A percentile compares a stretch with the other conserved stretches of the same genome.
These are phyloP conservation scores for Bungarus multicinctus DNA, from an alignment of 2,113 vertebrate species.

Conservation along the genomic window DNA sequence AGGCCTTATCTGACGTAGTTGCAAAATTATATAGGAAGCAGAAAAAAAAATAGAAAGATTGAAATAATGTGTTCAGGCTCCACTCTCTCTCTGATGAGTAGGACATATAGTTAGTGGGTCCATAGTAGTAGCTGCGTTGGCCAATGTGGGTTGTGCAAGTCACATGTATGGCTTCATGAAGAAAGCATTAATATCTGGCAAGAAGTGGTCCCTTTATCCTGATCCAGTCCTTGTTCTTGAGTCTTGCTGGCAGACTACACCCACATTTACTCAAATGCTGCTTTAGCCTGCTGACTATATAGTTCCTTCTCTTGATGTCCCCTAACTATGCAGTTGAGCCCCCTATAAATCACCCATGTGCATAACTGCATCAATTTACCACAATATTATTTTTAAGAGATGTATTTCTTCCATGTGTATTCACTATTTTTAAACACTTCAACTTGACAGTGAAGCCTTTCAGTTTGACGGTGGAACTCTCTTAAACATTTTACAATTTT, in stretches of 20 bases:
- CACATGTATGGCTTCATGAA: background rate
- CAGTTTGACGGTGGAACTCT: background rate
- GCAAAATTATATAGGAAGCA: background rate
- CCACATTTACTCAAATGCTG: background rate
- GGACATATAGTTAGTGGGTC: background rate
- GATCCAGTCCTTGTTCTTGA: background rate
- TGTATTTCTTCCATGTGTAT: background rate
- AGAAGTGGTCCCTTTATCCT: background rate
- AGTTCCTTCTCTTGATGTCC: background rate
- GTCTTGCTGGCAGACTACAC: background rate
- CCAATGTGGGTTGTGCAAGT: background rate
- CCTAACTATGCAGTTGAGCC: background rate
- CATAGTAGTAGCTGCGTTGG: background rate
- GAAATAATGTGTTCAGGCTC: background rate
- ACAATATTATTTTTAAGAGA: background rate
- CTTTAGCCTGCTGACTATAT: background rate
- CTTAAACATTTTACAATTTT: background rate
- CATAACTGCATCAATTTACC: background rate
- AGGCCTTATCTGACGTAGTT: background rate
- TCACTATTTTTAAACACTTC: background rate
- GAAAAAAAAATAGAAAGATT: background rate
- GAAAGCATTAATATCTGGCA: background rate
- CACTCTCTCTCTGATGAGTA: background rate
- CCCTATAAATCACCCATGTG: background rate
- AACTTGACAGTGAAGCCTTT: background rate